These are phyloP conservation scores for Thaleichthys pacificus DNA, from an alignment of 2,797 vertebrate species.

Conservation along the genomic window DNA sequence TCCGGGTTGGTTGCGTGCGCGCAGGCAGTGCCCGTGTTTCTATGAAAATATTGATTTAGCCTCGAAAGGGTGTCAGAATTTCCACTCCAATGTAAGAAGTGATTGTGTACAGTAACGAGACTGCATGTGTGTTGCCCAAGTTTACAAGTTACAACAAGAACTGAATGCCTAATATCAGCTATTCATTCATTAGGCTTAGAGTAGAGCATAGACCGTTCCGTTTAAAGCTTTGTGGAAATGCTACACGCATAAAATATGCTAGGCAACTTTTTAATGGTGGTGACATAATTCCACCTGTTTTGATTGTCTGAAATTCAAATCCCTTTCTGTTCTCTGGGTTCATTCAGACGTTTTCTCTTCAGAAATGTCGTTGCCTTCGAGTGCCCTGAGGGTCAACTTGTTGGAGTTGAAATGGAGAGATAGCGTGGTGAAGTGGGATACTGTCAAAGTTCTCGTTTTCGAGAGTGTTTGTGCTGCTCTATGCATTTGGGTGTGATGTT, in stretches of 20 bases:
- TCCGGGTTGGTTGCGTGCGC: background rate
- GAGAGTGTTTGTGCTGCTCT: too few relatives aligned
- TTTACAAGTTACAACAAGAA: background rate
- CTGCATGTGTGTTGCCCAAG: background rate
- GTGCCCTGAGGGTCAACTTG: background rate
- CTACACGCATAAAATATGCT: too few relatives aligned
- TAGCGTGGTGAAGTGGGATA: conserved; percentile 8
- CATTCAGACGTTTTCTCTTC: background rate
- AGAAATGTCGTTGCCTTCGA: background rate
- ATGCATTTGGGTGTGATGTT: too few relatives aligned
- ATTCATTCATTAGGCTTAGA: too few relatives aligned
- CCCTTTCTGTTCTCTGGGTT: too few relatives aligned
- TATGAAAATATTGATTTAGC: background rate
- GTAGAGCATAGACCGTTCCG: too few relatives aligned
- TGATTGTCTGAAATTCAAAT: too few relatives aligned
- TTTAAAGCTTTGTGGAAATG: too few relatives aligned
- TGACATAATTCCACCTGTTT: too few relatives aligned
- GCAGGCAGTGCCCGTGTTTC: background rate
- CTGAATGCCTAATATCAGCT: background rate
- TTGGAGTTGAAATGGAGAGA: background rate
- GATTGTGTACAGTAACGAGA: background rate
- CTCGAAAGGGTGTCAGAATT: background rate
- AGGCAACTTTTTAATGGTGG: too few relatives aligned
- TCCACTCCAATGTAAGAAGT: background rate
- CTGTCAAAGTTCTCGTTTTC: background rate